Evolutionary conservation across 2,888 invertebrate species (phyloP), one percentile per base, ranked within the genome.

Genomic region (Salticus scenicus): DNA sequence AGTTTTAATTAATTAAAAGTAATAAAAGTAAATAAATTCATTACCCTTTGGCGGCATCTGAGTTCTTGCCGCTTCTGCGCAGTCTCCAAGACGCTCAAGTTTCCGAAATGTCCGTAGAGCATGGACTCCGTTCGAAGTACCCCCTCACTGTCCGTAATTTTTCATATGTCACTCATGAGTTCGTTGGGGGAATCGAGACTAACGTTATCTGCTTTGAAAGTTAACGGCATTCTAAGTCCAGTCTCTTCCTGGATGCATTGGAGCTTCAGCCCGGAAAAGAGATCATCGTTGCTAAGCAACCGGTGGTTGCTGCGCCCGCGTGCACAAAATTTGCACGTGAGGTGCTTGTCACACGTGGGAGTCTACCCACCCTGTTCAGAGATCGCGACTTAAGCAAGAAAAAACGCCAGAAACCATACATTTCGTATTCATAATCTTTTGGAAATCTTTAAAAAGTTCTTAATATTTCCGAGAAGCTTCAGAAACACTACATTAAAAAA

Each of bases 61-160:
- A 63, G 1, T 37, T 33, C 31, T 66, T 71, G 51, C 31, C 28
- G 64, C 33, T 64, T 84, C 70, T 78, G 84, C 84, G 84, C 84
- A 75, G 75, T 64, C 28, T 83, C 83, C 57, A 67, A 51, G 37
- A 64, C 79, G 27, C 74, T 74, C 28, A 77, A 77, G 41, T 66
- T 79, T 67, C 85, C 85, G 63, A 85, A 85, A 24, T 80, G 85
- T 51, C 85, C 85, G 75, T 75, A 79, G 30, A 85, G 63, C 85
- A 85, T 85, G 71, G 82, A 14, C 24, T 20, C 57, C 24, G 2
- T 24, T 57, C 57, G 1, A 20, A 20, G 12, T 24, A 7, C 20
- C 57, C 47, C 12, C 24, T 57, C 17, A 24, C 20, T 57, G 57
- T 57, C 57, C 24, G 24, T 2, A 17, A 24, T 10, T 17, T n/a